phyloP scores from a whole-genome alignment of 2,888 invertebrate species.

The Oxyteleia sp. region DNA sequence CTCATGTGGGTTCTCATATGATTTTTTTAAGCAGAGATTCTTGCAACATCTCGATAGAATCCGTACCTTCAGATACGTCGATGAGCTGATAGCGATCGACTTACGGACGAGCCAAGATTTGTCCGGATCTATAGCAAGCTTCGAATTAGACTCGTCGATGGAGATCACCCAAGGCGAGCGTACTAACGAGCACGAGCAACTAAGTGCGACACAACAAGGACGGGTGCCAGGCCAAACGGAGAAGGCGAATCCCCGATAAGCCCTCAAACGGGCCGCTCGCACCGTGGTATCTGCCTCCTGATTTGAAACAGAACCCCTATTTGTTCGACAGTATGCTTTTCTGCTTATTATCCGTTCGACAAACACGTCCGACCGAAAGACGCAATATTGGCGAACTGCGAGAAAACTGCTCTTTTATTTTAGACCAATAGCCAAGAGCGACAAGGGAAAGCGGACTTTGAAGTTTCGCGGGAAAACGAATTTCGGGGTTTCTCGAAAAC shows the following conservation, averaged over 20 bases:
- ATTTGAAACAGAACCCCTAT: slow-evolving; percentile 72
- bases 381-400: slow-evolving; percentile 28
- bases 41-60: neutral
- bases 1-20: too few species aligned
- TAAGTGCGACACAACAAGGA: slow-evolving; percentile 51
- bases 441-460: too few species aligned
- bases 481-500: too few species aligned
- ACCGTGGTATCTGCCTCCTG: slow-evolving; percentile 61
- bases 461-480: too few species aligned
- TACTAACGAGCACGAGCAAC: slow-evolving; percentile 72
- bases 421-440: too few species aligned
- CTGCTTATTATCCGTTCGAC: slow-evolving; percentile 66
- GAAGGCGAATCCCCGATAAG: slow-evolving; percentile 78
- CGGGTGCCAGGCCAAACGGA: slow-evolving; percentile 27
- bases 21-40: too few species aligned
- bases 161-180: slow-evolving; percentile 74
- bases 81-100: slow-evolving; percentile 65
- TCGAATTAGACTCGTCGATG: slow-evolving; percentile 75
- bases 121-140: slow-evolving; percentile 64
- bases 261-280: slow-evolving; percentile 83
- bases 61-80: slow-evolving; percentile 5
- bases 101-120: slow-evolving; percentile 65
- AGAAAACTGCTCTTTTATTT: too few species aligned
- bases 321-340: slow-evolving; percentile 55
- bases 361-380: slow-evolving; percentile 11